Evolutionary conservation across 2,113 vertebrate genomes (phyloP).

Genomic region (Cottus gobio): DNA sequence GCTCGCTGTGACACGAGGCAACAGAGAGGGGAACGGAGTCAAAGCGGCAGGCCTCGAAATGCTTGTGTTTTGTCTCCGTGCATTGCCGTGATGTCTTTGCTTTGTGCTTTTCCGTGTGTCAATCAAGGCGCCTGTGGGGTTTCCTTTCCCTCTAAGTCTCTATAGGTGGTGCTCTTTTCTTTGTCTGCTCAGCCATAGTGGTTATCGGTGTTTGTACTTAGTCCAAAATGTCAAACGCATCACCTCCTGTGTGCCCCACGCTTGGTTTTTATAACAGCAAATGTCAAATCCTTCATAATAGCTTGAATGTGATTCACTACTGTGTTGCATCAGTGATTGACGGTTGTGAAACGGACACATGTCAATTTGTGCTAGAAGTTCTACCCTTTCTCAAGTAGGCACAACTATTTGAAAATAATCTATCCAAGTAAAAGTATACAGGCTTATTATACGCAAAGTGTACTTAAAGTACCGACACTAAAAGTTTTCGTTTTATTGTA

Average conservation of each 20-base stretch:
- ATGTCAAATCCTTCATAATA: background rate
- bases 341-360: background rate
- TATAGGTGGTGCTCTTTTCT: conserved; percentile 36
- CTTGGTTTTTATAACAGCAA: conserved; percentile 7
- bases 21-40: conserved; percentile 31
- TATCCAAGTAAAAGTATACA: background rate
- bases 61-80: conserved; percentile 2
- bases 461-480: background rate
- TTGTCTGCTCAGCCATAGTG: background rate
- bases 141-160: background rate
- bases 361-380: background rate
- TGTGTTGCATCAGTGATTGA: conserved; percentile 9
- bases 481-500: too few relatives aligned
- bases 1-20: conserved; percentile 47
- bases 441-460: background rate
- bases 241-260: background rate
- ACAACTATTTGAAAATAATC: background rate
- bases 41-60: conserved; percentile 29
- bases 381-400: background rate
- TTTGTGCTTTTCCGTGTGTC: conserved; percentile 36
- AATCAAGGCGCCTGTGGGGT: background rate
- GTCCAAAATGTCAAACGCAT: conserved; percentile 16
- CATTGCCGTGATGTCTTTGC: conserved; percentile 13
- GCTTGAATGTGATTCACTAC: background rate
- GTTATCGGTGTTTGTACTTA: background rate